Conservation (phyloP, 2,113 vertebrate genomes). For the Bettongia penicillata region DNA sequence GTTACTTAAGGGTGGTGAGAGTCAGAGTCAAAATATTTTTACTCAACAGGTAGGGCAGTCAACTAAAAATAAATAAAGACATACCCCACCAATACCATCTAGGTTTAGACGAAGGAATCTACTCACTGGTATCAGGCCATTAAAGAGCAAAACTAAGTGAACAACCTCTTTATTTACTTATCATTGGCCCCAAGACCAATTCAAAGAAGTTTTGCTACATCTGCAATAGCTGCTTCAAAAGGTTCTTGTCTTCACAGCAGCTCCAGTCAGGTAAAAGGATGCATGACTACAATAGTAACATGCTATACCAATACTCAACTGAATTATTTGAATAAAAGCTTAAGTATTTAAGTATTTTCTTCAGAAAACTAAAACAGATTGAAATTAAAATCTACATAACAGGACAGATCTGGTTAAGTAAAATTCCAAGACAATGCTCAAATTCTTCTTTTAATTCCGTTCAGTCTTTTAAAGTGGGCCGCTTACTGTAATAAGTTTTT, state of each 20-base stretch:
- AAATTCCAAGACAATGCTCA: conserved; percentile 74
- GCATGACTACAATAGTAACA: conserved; percentile 27
- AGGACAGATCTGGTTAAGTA: conserved; percentile 80
- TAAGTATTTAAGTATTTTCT: conserved; percentile 48
- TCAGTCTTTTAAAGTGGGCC: conserved; percentile 79
- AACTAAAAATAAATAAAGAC: conserved; percentile 46
- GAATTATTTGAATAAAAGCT: conserved; percentile 42
- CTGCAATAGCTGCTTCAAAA: conserved; percentile 29
- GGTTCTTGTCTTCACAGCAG: conserved; percentile 57
- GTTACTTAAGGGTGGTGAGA: conserved; percentile 31
- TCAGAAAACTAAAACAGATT: conserved; percentile 37
- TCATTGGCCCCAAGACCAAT: conserved; percentile 28
- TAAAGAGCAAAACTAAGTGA: conserved; percentile 32
- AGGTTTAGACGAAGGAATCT: background rate
- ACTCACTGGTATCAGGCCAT: conserved; percentile 11
- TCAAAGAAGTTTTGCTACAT: conserved; percentile 50
- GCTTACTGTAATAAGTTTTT: conserved; percentile 78
- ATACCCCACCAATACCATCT: conserved; percentile 40
- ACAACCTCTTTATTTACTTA: conserved; percentile 41
- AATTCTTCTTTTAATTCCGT: conserved; percentile 80
- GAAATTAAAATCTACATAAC: conserved; percentile 67
- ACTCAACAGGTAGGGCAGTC: conserved; percentile 29
- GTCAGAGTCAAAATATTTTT: conserved; percentile 39
- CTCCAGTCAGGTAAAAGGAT: conserved; percentile 70
- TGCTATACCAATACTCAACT: conserved; percentile 63